Evolutionary conservation across 2,888 invertebrate species (phyloP), one percentile per base, ranked within the genome.

Genomic region (Nemotelus pantherinus): DNA sequence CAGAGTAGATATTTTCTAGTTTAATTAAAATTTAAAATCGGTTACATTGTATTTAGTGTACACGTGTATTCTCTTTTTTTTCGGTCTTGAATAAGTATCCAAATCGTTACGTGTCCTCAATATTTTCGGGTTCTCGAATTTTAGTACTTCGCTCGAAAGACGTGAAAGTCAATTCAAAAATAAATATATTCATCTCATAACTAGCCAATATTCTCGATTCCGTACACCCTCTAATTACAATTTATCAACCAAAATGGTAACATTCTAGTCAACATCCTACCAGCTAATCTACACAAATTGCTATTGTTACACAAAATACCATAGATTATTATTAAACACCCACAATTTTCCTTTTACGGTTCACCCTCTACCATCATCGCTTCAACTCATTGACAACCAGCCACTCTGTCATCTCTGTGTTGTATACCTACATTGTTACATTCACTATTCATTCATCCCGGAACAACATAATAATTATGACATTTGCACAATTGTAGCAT

Each of bases 401-500:
- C 57, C 57, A 57, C 10, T 25, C 25, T 57, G 25, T 9, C 55
- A 25, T 25, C 25, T 25, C 25, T 25, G 25, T 25, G 25, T 25
- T 25, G 25, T 25, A 25, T 25, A 25, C 25, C 25, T 25, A 25
- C 25, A 25, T 25, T 58, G 45, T 50, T 25, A 57, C 63, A 25
- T 63, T 10, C 63, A 25, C 25, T 63, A 74, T 76, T 60, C 57
- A 57, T 57, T 25, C 9, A 25, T 25, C 25, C 25, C 43, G 55
- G n/a, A 41, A 44, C 9, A 10, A 76, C 76, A 53, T 65, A 64
- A 65, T 76, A 74, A 74, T 76, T 76, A 76, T 76, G 76, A 76
- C 76, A 76, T 76, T 76, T 64, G 65, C 64, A 76, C 76, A 76
- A 65, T 76, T 76, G 76, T 76, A 76, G 65, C 65, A 76, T 76